Evolutionary conservation across 1,140 invertebrate species (phyloP).

Genomic region (Bombus vancouverensis): DNA sequence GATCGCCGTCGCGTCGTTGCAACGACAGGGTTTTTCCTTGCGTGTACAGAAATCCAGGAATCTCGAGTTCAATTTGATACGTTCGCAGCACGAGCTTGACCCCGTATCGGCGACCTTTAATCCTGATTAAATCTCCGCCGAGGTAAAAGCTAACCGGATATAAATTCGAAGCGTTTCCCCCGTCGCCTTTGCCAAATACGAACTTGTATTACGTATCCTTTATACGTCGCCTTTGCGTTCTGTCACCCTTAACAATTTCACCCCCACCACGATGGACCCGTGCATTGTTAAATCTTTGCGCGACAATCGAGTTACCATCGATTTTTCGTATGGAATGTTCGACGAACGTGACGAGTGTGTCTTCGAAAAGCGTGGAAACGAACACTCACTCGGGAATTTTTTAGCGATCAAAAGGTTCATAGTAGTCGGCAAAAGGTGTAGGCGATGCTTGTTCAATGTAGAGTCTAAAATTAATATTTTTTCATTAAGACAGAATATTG

Average conservation of each 20-base stretch:
- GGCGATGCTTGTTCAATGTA: neutral
- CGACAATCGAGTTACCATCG: neutral
- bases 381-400: neutral
- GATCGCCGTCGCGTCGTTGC: slow-evolving; percentile 7
- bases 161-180: slow-evolving; percentile 15
- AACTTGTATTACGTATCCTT: neutral
- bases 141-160: slow-evolving; percentile 2
- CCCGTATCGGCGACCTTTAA: slow-evolving; percentile 29
- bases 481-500: too few relatives aligned
- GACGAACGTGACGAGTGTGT: neutral
- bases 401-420: neutral
- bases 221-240: neutral
- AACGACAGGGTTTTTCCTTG: slow-evolving; percentile 37
- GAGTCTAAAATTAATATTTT: neutral
- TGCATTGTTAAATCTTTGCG: neutral
- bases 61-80: slow-evolving; percentile 34
- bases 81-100: slow-evolving; percentile 11
- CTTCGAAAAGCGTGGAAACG: neutral
- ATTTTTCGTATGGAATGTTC: neutral
- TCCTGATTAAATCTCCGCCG: slow-evolving; percentile 26
- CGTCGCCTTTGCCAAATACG: neutral
- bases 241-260: slow-evolving; percentile 8
- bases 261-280: too few relatives aligned
- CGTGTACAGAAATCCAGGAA: slow-evolving; percentile 28
- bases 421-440: neutral